Base-by-base conservation (phyloP, 1,140 invertebrate species). In the Drosophila chauvacae region DNA sequence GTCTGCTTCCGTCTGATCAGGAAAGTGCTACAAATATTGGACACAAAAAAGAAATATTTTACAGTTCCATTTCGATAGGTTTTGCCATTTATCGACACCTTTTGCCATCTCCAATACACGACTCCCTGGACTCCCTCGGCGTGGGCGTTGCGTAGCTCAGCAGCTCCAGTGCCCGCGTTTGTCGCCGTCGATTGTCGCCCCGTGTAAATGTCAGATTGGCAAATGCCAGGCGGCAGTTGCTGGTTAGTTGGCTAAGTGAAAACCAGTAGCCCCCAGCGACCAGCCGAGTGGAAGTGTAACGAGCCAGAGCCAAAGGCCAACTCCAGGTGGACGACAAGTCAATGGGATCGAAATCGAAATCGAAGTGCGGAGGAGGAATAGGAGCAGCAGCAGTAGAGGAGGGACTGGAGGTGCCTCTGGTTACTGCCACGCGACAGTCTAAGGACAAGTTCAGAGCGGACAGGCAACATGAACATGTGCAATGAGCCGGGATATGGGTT, bases 61-160 rank as follows among this genome's bases (percentile, higher is more conserved):
- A 5, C 1, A 35, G 30, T 16, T 16, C 1, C 1, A 5, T 9
- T 20, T 23, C 51, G 18, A 16, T 55, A 13, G 9, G 14, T 1
- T 33, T 14, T 3, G 4, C 3, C 5, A 55, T 5, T 23, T 23
- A 55, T 55, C 51, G 20, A 16, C 14, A 20, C 33, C 14, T 23
- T 20, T 20, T 23, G 4, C 33, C 51, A 55, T 37, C 51, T 23
- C 51, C 7, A 37, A 55, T 16, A 10, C 9, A 7, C 18, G 51
- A 39, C 51, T 55, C 51, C 39, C 14, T n/a, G 33, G 51, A 55
- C 18, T 56, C 53, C 53, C 33, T 16, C 23, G 16, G 81, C 62
- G 83, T 87, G 81, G 84, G 84, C 77, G 84, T 88, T 88, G 84
- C 84, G 84, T 90, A 90, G 81, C 69, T 63, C 84, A 74, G 81